Evolutionary conservation across 2,797 vertebrate genomes (phyloP), one percentile per base, ranked within the genome.

Genomic region (Borostomias antarcticus): DNA sequence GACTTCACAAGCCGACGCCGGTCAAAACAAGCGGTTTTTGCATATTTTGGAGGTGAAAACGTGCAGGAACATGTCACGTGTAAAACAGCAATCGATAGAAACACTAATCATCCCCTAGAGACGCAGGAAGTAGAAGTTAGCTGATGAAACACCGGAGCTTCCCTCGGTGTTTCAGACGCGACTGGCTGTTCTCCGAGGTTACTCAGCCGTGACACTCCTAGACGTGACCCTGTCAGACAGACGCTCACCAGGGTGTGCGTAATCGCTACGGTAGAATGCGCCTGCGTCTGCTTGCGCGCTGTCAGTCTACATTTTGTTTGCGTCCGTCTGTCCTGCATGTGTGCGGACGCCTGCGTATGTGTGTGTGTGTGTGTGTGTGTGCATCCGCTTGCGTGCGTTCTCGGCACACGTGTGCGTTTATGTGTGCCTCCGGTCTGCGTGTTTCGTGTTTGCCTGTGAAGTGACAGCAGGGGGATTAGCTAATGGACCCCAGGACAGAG

Each of bases 171-270:
- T 69, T 57, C n/a, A 35, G 8, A 47, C 17, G 10, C 19, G n/a
- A 61, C 13, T 47, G 58, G 35, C 19, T 10, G 58, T 15, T 25
- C 11, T 45, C 25, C 29, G 1, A 52, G 32, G 26, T 61, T 23
- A 30, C 23, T 45, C 37, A 33, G 3, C n/a, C 43, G 21, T 2
- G 10, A 66, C 11, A 19, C 17, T 37, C 40, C 35, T 29, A 58
- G 33, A n/a, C 37, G 62, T 62, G 53, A 68, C 10, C n/a, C 25
- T 29, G 66, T 61, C 66, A 33, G 5, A 51, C 11, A 32, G 66
- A 54, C 23, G n/a, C 19, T 61, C 4, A n/a, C n/a, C 58, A 54
- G 58, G 26, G 7, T 52, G 25, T 53, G 19, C 37, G 25, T 35
- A 21, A 21, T 13, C 7, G 10, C 32, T 26, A 17, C 10, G 33